A percentile compares a stretch with the other conserved stretches of the same genome.
These are phyloP conservation scores for Nasonia vitripennis DNA, from an alignment of 1,140 invertebrate genomes.

Conservation along the genomic window DNA sequence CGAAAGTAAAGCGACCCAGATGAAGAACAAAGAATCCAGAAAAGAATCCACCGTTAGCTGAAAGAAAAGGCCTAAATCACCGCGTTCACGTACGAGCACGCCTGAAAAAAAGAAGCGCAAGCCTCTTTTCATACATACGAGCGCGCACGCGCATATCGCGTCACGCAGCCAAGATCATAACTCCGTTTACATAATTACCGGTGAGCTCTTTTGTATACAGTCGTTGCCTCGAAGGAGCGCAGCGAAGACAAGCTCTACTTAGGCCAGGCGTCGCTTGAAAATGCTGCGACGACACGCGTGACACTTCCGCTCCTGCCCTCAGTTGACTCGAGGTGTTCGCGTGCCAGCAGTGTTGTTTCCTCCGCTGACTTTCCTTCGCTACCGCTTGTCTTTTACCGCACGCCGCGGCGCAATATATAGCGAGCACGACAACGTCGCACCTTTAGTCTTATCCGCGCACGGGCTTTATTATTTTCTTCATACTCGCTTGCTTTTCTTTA, in stretches of 20 bases:
- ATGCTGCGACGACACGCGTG: not conserved
- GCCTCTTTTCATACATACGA: not conserved
- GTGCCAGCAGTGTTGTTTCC: not conserved
- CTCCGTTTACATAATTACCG: constrained; percentile 32
- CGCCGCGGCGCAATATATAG: not conserved
- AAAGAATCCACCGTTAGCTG: not conserved
- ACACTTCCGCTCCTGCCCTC: not conserved
- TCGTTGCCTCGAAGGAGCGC: not conserved
- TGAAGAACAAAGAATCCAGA: not conserved
- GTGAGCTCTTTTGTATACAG: not conserved
- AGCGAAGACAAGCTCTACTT: not conserved
- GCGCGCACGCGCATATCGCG: not conserved
- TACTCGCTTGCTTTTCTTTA: not conserved
- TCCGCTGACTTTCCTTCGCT: not conserved
- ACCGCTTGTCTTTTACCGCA: not conserved
- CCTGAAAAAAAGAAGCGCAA: not conserved
- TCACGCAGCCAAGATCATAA: constrained; percentile 1
- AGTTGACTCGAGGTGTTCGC: not conserved
- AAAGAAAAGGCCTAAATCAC: not conserved
- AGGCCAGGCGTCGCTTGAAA: not conserved
- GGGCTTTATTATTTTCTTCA: not conserved
- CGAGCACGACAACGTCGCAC: not conserved
- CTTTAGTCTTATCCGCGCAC: not conserved
- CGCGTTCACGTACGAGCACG: not conserved
- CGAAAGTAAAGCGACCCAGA: not conserved